Evolutionary conservation across 2,797 vertebrate genomes (phyloP), one percentile per base, ranked within the genome.

Genomic region (Leucoraja ocellata): DNA sequence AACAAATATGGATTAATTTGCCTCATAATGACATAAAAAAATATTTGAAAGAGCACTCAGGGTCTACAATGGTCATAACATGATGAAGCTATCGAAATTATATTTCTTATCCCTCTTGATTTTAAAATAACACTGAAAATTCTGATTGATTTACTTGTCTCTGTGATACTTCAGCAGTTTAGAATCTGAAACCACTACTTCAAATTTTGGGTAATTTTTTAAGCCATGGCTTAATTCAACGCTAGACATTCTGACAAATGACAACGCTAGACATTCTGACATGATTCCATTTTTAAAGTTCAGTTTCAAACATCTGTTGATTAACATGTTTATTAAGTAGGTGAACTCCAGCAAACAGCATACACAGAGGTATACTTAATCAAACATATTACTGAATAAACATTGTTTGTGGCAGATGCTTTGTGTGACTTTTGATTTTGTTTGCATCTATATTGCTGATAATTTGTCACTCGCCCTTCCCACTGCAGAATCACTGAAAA

Each of bases 311-410:
- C 23, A 54, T 58, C 39, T 28, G 71, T 46, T 92, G 71, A 54
- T 76, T 73, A 76, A 61, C 65, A 88, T n/a, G 25, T 76, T 92
- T 76, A 92, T 58, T 39, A 73, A 92, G 25, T 76, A 39, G 71
- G 90, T 54, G 90, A 54, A 74, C 23, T 54, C 71, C 39, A 54
- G 36, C 68, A 76, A 4, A 46, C 39, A 54, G 36, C 68, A 76
- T 11, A 46, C 1, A 0, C 18, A 74, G 11, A 28, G 13, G 61
- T 36, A 65, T 68, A 5, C 16, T 68, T 16, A 88, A 36, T 9
- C 11, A 58, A 13, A 2, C 90, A 76, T 23, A 68, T 65, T 28
- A 21, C 36, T 74, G 39, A 23, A 76, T 92, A 92, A 92, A 92
- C 54, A 92, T n/a, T 92, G 90, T 74, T 4, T 11, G 16, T 46